Evolutionary conservation across 2,113 vertebrate genomes (phyloP).

Genomic region (Sardina pilchardus): DNA sequence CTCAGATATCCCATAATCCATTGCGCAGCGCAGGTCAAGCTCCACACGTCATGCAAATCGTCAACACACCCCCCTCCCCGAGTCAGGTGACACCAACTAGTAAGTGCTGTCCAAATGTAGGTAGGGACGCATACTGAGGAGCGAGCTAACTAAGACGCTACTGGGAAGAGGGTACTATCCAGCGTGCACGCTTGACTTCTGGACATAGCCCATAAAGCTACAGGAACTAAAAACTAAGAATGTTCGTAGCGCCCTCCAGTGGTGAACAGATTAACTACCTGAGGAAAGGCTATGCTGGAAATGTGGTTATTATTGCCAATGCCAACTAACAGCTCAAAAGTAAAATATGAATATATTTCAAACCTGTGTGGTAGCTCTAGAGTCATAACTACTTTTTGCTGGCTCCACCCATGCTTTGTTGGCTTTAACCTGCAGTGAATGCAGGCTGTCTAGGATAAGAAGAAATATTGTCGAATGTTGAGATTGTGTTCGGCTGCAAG

Average conservation of each 20-base stretch:
- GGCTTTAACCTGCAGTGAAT: not conserved
- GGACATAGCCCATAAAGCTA: too few species aligned
- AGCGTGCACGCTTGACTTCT: too few species aligned
- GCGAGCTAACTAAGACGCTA: too few species aligned
- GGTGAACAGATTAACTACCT: not conserved
- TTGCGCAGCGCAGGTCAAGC: too few species aligned
- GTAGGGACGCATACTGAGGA: too few species aligned
- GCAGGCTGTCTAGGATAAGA: not conserved
- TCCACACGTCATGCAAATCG: too few species aligned
- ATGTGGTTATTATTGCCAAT: not conserved
- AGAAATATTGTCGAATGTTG: not conserved
- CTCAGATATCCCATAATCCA: too few species aligned
- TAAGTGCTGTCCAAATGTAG: too few species aligned
- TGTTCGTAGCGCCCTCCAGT: not conserved
- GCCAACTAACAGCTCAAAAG: not conserved
- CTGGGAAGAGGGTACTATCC: too few species aligned
- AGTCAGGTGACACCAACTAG: too few species aligned
- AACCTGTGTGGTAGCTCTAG: not conserved
- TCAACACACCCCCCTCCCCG: too few species aligned
- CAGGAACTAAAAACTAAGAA: not conserved
- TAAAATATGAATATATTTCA: not conserved
- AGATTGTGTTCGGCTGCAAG: not conserved
- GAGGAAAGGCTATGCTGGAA: not conserved
- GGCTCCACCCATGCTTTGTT: not conserved
- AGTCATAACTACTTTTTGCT: not conserved